Evolutionary conservation across 1,140 invertebrate species (phyloP).

Genomic region (Pristionchus pacificus): DNA sequence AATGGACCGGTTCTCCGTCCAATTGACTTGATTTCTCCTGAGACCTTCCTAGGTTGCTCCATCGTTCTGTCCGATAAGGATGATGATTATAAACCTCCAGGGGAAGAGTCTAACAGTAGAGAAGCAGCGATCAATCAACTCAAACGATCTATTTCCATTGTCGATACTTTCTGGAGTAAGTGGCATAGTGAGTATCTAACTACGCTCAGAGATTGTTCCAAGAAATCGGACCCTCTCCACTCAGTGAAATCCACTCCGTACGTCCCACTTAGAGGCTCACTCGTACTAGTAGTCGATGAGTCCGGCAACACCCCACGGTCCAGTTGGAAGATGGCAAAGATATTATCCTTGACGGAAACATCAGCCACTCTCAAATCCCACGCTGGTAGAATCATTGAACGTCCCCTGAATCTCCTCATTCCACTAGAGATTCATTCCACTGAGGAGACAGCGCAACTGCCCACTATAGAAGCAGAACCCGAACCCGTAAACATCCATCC

Average conservation of each 20-base stretch:
- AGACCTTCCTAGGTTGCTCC: background rate
- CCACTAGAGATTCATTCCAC: background rate
- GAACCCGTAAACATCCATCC: too few relatives aligned
- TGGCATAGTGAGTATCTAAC: background rate
- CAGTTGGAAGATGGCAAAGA: background rate
- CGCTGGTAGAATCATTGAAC: background rate
- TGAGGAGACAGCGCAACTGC: too few relatives aligned
- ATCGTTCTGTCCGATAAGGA: background rate
- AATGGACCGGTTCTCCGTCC: background rate
- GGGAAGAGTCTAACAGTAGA: background rate
- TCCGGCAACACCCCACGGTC: background rate
- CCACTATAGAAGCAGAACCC: too few relatives aligned
- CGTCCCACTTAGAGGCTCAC: background rate
- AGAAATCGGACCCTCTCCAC: background rate
- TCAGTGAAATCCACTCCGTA: background rate
- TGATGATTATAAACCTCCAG: background rate
- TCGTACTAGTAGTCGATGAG: background rate
- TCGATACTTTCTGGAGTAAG: background rate
- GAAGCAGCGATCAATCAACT: background rate
- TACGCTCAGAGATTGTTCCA: background rate
- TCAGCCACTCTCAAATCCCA: background rate
- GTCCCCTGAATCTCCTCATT: background rate
- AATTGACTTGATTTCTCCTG: background rate
- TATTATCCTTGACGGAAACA: background rate
- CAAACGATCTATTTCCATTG: background rate